Percentiles rank a stretch among this genome's conserved stretches.
These are phyloP conservation scores for Nasonia longicornis DNA, from an alignment of 1,140 invertebrate genomes.

Conservation along the genomic window DNA sequence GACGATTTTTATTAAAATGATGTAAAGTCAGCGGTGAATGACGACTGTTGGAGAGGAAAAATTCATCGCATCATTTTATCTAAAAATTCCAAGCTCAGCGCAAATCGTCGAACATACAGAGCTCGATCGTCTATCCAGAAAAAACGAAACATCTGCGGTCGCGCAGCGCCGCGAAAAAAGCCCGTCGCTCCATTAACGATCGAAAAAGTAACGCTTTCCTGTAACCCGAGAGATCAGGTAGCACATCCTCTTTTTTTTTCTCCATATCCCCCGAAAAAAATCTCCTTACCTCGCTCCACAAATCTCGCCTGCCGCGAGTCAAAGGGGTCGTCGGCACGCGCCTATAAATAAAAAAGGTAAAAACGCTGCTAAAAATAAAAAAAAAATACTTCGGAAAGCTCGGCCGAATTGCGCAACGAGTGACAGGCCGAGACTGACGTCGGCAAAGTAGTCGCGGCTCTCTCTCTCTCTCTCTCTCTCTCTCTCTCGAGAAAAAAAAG, in stretches of 20 bases:
- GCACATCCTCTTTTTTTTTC: background rate
- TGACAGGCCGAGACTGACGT: slow-evolving; percentile 5
- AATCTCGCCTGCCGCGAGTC: background rate
- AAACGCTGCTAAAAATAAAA: background rate
- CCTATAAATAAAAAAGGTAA: slow-evolving; percentile 14
- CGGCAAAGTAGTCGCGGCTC: background rate
- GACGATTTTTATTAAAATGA: background rate
- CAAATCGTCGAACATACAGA: background rate
- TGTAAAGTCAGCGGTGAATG: background rate
- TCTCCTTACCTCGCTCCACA: background rate
- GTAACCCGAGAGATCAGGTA: background rate
- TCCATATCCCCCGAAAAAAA: background rate
- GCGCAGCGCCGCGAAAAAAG: background rate
- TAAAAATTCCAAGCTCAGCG: background rate
- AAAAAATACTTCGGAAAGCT: slow-evolving; percentile 1
- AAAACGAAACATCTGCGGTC: no score
- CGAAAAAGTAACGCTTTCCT: background rate
- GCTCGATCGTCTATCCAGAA: no score
- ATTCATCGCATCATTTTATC: background rate
- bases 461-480: no score
- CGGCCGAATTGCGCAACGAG: slow-evolving; percentile 4
- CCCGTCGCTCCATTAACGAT: background rate
- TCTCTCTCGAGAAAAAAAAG: slow-evolving; percentile 3
- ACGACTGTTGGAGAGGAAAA: background rate
- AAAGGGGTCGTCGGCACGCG: background rate